Percentiles rank a stretch among this genome's conserved stretches.
These are phyloP conservation scores for Saguinus imperator DNA, from an alignment of 2,113 vertebrate genomes.

Conservation along the genomic window DNA sequence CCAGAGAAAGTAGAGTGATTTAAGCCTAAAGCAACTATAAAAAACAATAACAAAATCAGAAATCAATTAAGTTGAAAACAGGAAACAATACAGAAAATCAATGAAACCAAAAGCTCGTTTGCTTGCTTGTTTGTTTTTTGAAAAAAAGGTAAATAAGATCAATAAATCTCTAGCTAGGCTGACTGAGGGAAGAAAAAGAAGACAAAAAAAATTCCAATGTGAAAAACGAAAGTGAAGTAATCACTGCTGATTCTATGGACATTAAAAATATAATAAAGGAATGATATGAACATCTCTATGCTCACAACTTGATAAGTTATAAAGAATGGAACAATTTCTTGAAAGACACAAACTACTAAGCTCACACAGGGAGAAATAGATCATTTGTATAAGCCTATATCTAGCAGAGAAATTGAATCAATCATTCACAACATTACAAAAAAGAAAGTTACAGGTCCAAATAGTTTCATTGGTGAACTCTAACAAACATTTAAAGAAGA, in stretches of 20 bases:
- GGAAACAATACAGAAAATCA: background rate
- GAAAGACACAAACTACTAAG: background rate
- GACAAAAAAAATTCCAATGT: background rate
- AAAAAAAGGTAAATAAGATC: background rate
- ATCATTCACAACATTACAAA: background rate
- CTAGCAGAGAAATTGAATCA: background rate
- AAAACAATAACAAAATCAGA: conserved; percentile 7
- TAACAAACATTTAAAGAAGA: conserved; percentile 5
- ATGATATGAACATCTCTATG: background rate
- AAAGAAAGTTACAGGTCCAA: background rate
- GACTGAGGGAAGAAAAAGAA: background rate
- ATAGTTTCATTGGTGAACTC: background rate
- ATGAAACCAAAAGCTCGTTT: background rate
- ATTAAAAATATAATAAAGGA: conserved; percentile 12
- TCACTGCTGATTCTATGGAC: background rate
- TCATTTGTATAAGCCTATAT: background rate
- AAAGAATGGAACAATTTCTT: background rate
- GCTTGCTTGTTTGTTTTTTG: background rate
- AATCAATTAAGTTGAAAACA: background rate
- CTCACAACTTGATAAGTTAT: background rate
- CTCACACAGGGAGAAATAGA: background rate
- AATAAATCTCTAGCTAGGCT: background rate
- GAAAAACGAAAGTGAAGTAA: background rate
- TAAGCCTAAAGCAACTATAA: conserved; percentile 2
- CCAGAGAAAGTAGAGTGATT: background rate